phyloP scores from a whole-genome alignment of 2,888 invertebrate species.

The Pecten maximus region DNA sequence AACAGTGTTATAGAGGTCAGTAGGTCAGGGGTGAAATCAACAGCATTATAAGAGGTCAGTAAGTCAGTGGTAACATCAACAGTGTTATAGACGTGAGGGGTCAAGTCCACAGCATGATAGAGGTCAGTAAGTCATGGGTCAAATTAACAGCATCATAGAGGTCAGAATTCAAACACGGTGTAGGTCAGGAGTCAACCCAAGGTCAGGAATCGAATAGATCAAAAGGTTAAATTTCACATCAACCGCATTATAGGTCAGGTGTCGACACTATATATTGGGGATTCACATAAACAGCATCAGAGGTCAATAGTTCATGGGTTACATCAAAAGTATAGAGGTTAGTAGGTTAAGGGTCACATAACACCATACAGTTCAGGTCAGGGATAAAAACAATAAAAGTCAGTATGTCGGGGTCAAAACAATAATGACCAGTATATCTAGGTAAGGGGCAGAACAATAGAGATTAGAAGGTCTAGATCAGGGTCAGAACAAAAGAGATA shows the following conservation, averaged over 20 bases:
- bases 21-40: constrained; percentile 98
- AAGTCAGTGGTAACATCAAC: constrained; percentile 93
- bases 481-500: too few species aligned
- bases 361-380: neutral
- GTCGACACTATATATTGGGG: constrained; percentile 95
- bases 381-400: neutral
- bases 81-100: too few species aligned
- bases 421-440: constrained; percentile 98
- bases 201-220: too few species aligned
- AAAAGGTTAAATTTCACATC: too few species aligned
- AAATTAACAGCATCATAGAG: neutral
- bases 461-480: constrained; percentile 96
- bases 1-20: constrained; percentile 84
- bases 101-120: too few species aligned
- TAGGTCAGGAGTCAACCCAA: too few species aligned
- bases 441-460: constrained; percentile 97
- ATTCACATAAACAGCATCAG: constrained; percentile 98
- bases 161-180: too few species aligned
- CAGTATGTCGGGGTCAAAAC: constrained; percentile 89
- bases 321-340: too few species aligned
- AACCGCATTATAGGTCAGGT: constrained; percentile 97
- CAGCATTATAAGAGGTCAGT: constrained; percentile 94
- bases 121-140: constrained; percentile 88
- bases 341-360: constrained; percentile 52
- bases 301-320: too few species aligned